phyloP scores from a whole-genome alignment of 2,888 invertebrate species.

The Orthosia cruda region DNA sequence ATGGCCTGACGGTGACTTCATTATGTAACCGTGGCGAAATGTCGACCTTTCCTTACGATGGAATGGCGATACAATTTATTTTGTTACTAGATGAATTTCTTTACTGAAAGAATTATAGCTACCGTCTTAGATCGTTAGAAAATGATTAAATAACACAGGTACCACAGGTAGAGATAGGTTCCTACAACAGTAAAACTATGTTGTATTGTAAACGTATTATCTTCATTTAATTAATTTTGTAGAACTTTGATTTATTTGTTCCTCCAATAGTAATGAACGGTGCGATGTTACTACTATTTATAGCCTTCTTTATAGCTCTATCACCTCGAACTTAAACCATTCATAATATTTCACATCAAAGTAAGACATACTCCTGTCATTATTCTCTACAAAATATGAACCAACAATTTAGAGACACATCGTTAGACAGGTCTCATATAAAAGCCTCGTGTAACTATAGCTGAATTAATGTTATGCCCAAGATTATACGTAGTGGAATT shows the following conservation, averaged over 20 bases:
- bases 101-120: no score
- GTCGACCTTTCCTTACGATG: constrained; percentile 9
- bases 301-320: no score
- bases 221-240: no score
- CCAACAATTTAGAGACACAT: constrained; percentile 26
- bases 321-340: background rate
- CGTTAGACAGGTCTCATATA: constrained; percentile 26
- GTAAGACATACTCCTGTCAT: constrained; percentile 8
- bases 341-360: constrained; percentile 6
- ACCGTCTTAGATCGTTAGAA: no score
- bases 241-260: no score
- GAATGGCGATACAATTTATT: background rate
- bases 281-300: no score
- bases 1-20: constrained; percentile 29
- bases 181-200: no score
- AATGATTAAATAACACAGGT: no score
- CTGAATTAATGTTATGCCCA: constrained; percentile 50
- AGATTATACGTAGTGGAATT: constrained; percentile 48
- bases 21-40: constrained; percentile 13
- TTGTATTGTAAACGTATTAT: no score
- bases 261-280: no score
- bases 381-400: constrained; percentile 32
- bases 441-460: constrained; percentile 43
- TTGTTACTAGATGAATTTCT: background rate
- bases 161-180: no score